Evolutionary conservation across 2,797 vertebrate genomes (phyloP), one percentile per base, ranked within the genome.

Genomic region (Leptoclinus maculatus): DNA sequence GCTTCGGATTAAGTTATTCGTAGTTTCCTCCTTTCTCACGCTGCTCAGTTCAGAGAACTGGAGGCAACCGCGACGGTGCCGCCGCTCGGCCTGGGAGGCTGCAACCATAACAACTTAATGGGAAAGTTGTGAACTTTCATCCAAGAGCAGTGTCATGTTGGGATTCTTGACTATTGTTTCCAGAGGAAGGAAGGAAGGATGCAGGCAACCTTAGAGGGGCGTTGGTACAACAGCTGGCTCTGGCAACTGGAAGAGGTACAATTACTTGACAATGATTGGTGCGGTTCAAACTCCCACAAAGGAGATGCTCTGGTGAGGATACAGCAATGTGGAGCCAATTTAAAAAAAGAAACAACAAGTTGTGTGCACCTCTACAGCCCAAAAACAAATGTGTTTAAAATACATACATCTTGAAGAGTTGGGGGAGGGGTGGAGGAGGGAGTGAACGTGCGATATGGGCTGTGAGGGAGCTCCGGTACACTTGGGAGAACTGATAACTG

Each of bases 21-120:
- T 57, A 25, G 73, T 82, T 91, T 92, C 89, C 90, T 89, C 79
- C 83, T 87, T 87, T 92, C 90, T 93, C 90, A 92, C 81, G 82
- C 80, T 74, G 82, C 78, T 78, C 78, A 36, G 67, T 79, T 88
- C 78, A 81, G 45, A 85, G 43, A 72, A 57, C 38, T 21, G 49
- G 68, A 83, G 65, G 38, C 25, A 43, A 81, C 36, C 45, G 4
- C 25, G 62, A 80, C 12, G 70, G 79, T 76, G 81, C 74, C 82
- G 57, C 60, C 16, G 62, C 54, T 6, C 2, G 27, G 62, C n/a
- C 68, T 65, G 54, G 57, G 47, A 77, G 56, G 45, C 8, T 78
- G 69, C 66, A 78, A 78, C 70, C 54, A 74, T 29, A 78, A 81
- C 62, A 59, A 76, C 66, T 68, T 60, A 51, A 85, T 88, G 90